Evolutionary conservation across 1,140 invertebrate genomes (phyloP), one percentile per base, ranked within the genome.

Genomic region (Potamilus streckersoni): DNA sequence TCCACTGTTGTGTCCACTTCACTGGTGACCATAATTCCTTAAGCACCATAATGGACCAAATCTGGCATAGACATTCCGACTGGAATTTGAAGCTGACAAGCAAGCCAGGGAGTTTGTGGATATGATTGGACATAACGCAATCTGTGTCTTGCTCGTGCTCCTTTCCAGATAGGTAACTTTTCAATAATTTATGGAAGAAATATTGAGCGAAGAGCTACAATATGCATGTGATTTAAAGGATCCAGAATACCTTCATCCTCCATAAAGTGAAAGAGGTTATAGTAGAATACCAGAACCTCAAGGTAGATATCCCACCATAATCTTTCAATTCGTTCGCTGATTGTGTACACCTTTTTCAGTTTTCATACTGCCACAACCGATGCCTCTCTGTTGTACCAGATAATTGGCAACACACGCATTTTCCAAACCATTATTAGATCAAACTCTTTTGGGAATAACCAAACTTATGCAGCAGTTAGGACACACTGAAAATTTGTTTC

Each of bases 231-330:
- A 64, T 78, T 74, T 23, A 80, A 56, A 57, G 75, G 63, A 69
- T 80, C 73, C 8, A 80, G 16, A 11, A 78, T 69, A 15, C 60
- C 55, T 65, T 80, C n/a, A 59, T 80, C 64, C 61, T 79, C 73
- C 74, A 79, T 76, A 38, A 69, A 59, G 62, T 62, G n/a, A 57
- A 80, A 80, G 27, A 80, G 63, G 20, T 69, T 20, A 59, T 73
- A 73, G 56, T 64, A 73, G 63, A 64, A 58, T 55, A 56, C 57
- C 27, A 64, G 56, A 73, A 62, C 65, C 66, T 56, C 63, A 58
- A 66, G 71, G 55, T 64, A 73, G 27, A 73, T 55, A 62, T 73
- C 62, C 66, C 71, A 56, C 71, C 62, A 73, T 58, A 73, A 66
- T 73, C 71, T 61, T 67, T 57, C 71, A 57, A 73, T n/a, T n/a